Conservation (phyloP, 2,888 invertebrate genomes). For the Folsomia manolachei region DNA sequence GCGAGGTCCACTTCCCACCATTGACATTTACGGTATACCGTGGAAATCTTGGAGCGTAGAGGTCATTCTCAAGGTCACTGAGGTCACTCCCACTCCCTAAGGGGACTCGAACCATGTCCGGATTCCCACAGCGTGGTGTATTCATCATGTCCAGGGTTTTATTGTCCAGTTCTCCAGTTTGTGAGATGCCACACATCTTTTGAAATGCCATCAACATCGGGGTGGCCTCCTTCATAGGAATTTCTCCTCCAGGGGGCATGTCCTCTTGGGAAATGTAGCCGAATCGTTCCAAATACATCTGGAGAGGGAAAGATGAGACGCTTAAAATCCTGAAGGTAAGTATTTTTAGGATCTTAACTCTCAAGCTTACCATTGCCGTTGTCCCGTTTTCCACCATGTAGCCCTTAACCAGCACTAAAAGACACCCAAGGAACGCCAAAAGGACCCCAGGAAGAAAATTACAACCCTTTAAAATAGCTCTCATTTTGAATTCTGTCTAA, state of each 20-base stretch:
- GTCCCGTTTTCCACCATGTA: constrained; percentile 15
- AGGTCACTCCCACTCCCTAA: neutral
- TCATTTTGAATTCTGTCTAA: no score
- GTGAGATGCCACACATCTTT: constrained; percentile 40
- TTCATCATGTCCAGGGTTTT: constrained; percentile 49
- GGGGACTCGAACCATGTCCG: constrained; percentile 29
- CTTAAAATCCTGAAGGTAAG: neutral
- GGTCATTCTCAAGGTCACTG: neutral
- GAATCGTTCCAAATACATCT: constrained; percentile 45
- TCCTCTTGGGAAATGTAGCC: constrained; percentile 42
- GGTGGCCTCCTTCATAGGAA: constrained; percentile 27
- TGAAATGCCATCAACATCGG: constrained; percentile 42
- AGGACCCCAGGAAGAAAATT: no score
- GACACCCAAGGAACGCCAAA: no score
- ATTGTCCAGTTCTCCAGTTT: constrained; percentile 41
- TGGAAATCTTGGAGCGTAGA: constrained; percentile 16
- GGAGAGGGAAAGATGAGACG: neutral
- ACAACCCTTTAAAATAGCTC: no score
- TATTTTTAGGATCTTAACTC: no score
- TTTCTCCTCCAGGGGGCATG: constrained; percentile 16
- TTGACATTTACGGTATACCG: constrained; percentile 29
- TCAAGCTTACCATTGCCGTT: constrained; percentile 30
- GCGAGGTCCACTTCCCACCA: constrained; percentile 31
- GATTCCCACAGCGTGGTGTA: constrained; percentile 45
- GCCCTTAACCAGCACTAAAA: no score